Evolutionary conservation across 2,797 vertebrate genomes (phyloP), one percentile per base, ranked within the genome.

Genomic region (Picus viridis): DNA sequence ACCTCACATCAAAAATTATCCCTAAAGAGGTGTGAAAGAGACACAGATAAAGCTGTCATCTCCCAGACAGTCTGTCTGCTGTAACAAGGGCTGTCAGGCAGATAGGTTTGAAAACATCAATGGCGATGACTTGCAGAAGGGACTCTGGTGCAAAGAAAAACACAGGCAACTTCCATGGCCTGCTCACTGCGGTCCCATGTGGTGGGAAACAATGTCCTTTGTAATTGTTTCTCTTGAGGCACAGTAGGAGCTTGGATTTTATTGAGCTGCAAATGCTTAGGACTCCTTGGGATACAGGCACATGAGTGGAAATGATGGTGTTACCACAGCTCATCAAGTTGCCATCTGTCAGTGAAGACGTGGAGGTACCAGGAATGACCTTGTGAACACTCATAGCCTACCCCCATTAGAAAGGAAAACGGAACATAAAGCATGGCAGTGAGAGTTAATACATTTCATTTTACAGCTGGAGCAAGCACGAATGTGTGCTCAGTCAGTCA

Each of bases 281-380:
- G 47, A 78, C 83, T 96, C 91, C 91, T 95, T 4, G 0, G 87
- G 89, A 95, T 75, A 86, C 3, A 5, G 49, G 74, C 85, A 61
- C 41, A 72, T 58, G 89, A 94, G 83, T 63, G 32, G 89, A 96
- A 96, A 96, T 88, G 30, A 96, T 89, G 83, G 77, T 8, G n/a
- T 89, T 95, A 88, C 87, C 83, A 95, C 95, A 96, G 95, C 89
- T 95, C 96, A 93, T 95, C 67, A 4, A 94, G 85, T 79, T 89
- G 76, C 96, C 96, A 94, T 95, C 95, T 96, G 95, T 95, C 77
- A 76, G 80, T 47, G 80, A 88, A 93, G 91, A 91, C 0, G 7
- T 8, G 41, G 83, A 89, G 91, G 88, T 85, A 83, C 77, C 10
- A 4, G 74, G 80, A 95, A 70, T 79, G 83, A 96, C 93, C 96